Conservation (phyloP, 2,113 vertebrate species). For the Caranx ignobilis region DNA sequence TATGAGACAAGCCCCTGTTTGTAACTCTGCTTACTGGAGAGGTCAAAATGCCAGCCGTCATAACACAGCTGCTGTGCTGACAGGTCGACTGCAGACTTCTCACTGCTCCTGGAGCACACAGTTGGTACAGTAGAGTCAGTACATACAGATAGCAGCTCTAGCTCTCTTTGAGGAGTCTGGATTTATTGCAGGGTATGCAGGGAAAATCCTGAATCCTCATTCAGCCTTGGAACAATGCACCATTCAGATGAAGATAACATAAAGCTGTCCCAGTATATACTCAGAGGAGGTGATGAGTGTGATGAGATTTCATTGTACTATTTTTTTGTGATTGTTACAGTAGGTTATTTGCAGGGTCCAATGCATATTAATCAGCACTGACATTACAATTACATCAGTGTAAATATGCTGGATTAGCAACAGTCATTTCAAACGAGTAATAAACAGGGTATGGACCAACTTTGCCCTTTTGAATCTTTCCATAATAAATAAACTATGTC, state of each 20-base stretch:
- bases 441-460: background rate
- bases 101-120: background rate
- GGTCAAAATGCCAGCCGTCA: constrained; percentile 32
- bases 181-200: background rate
- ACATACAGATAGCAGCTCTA: background rate
- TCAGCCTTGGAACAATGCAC: background rate
- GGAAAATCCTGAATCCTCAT: background rate
- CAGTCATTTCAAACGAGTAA: too few species aligned
- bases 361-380: too few species aligned
- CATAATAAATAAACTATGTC: too few species aligned
- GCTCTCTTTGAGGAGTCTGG: background rate
- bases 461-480: background rate
- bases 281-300: too few species aligned
- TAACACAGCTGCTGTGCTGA: constrained; percentile 32
- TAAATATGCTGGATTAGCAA: too few species aligned
- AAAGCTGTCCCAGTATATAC: too few species aligned
- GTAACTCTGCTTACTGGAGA: constrained; percentile 25
- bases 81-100: constrained; percentile 8
- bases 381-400: too few species aligned
- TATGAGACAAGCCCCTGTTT: constrained; percentile 33
- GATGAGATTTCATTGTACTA: too few species aligned
- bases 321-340: too few species aligned
- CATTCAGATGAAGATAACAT: background rate
- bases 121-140: background rate
- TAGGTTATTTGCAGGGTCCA: too few species aligned